Base-by-base conservation (phyloP, 1,140 invertebrate genomes). In the Bombus difficillimus region DNA sequence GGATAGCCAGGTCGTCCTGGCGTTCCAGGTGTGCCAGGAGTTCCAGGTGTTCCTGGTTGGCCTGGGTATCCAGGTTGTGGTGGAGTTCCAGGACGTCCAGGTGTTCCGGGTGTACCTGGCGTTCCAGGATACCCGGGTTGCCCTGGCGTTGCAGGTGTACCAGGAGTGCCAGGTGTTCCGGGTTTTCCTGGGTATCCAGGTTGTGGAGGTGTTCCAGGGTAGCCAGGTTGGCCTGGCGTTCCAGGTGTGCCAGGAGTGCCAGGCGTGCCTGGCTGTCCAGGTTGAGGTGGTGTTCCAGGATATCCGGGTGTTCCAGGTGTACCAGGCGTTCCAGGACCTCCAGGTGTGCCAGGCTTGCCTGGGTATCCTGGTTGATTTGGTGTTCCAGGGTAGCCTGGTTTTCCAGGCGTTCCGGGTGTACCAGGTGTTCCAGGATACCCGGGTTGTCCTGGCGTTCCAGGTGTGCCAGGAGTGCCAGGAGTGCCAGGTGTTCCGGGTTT, bases 141-240 rank as follows among this genome's bases (percentile, higher is more conserved):
- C 0, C 41, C 41, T 0, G 41, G 41, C 0, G 9, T 62, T 10
- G 57, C 74, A 0, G 86, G 86, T 22, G 76, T 62, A 0, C 59
- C 59, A 87, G 89, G 81, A 2, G 34, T 39, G 0, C 92, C 77
- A 6, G 77, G 93, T 85, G 71, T 88, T 71, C 91, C 94, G 73
- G 90, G 85, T 90, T 95, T 94, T 59, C 95, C 95, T 15, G 95
- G 96, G 87, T 95, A 89, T 37, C 57, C 83, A 18, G 88, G 82
- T 47, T 69, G 64, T 0, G 34, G 68, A 25, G 84, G 79, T 34
- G 18, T 37, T 18, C 66, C 66, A 1, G 66, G 66, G 6, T 34
- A 28, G 15, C 72, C 47, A 0, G 73, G 57, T 12, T 72, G 25
- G 2, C 69, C 77, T 18, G 41, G 13, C 0, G 13, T 43, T 2